Percentiles rank a stretch among this genome's conserved stretches.
These are phyloP conservation scores for Octopus sinensis DNA, from an alignment of 1,140 invertebrate species.

Conservation along the genomic window DNA sequence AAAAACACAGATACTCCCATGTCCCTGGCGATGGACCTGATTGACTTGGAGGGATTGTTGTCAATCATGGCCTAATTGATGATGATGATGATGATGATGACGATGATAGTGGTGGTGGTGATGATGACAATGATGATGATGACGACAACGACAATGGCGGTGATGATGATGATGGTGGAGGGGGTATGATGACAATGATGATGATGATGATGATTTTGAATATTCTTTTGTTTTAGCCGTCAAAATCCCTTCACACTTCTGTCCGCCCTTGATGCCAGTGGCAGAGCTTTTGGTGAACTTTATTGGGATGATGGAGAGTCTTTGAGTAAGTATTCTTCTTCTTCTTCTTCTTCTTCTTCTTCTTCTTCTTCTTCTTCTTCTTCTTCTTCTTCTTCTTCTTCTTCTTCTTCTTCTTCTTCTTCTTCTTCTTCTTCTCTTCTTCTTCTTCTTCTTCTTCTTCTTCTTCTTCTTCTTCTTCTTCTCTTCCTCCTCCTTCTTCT, in stretches of 20 bases:
- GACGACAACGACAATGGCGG: no score
- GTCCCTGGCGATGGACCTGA: no score
- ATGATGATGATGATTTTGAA: no score
- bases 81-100: background rate
- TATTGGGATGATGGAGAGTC: slow-evolving; percentile 56
- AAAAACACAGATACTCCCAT: no score
- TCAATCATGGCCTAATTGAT: no score
- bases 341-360: slow-evolving; percentile 23
- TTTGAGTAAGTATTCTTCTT: slow-evolving; percentile 31
- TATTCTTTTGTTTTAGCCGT: slow-evolving; percentile 36
- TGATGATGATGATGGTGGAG: no score
- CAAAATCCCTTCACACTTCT: slow-evolving; percentile 48
- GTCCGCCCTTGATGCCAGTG: slow-evolving; percentile 43
- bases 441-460: slow-evolving; percentile 26
- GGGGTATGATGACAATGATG: no score
- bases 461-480: slow-evolving; percentile 19
- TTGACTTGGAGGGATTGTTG: no score
- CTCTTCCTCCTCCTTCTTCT: slow-evolving; percentile 21
- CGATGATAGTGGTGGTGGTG: no score
- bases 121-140: no score
- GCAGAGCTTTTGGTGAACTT: slow-evolving; percentile 42
- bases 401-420: background rate
- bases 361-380: slow-evolving; percentile 22
- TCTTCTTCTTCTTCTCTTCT: slow-evolving; percentile 19
- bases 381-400: slow-evolving; percentile 25